Conservation (phyloP, 2,888 invertebrate genomes). For the Agrochola lychnidis region DNA sequence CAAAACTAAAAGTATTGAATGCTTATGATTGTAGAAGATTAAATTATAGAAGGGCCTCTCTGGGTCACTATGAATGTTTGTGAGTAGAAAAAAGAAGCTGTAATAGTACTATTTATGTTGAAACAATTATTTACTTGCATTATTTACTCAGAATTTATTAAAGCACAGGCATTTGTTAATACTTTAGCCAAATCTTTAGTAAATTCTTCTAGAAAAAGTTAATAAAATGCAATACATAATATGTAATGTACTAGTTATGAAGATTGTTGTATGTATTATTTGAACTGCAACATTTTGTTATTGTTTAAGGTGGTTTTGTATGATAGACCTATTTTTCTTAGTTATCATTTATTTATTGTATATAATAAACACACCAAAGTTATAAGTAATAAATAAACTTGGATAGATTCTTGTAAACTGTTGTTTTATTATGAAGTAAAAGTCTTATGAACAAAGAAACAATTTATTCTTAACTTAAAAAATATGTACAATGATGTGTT, state of each 20-base stretch:
- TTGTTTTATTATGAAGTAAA: constrained; percentile 77
- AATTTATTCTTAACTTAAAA: constrained; percentile 83
- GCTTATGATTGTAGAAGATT: constrained; percentile 62
- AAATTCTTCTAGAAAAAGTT: constrained; percentile 70
- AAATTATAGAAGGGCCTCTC: constrained; percentile 52
- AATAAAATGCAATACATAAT: constrained; percentile 57
- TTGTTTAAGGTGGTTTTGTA: constrained; percentile 80
- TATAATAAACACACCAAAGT: constrained; percentile 90
- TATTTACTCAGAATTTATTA: constrained; percentile 57
- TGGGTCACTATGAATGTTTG: constrained; percentile 55
- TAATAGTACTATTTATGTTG: constrained; percentile 56
- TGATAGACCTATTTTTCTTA: constrained; percentile 81
- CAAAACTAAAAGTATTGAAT: constrained; percentile 62
- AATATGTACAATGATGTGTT: constrained; percentile 69
- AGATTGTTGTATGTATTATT: constrained; percentile 72
- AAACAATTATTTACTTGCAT: constrained; percentile 49
- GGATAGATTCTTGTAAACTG: constrained; percentile 84
- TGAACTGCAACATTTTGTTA: constrained; percentile 72
- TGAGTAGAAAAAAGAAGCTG: constrained; percentile 44
- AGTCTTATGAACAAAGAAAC: constrained; percentile 58
- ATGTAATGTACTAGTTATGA: constrained; percentile 59
- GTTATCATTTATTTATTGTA: constrained; percentile 88
- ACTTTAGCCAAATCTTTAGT: constrained; percentile 78
- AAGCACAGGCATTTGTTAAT: constrained; percentile 70
- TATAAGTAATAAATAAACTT: constrained; percentile 89